These are phyloP conservation scores for Marmota flaviventris DNA, from an alignment of 2,113 vertebrate species.

Conservation along the genomic window DNA sequence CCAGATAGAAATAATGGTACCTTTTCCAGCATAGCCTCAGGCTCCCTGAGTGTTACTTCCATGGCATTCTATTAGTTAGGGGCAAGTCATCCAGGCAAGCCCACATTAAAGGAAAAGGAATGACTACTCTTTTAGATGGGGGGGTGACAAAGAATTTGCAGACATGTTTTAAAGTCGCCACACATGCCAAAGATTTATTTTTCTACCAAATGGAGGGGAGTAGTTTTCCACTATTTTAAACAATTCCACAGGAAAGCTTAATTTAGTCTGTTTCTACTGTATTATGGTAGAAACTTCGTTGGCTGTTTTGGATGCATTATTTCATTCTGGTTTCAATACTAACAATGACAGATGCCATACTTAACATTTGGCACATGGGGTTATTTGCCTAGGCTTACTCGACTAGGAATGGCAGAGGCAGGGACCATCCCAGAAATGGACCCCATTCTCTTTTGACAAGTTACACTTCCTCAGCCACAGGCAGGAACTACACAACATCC, in stretches of 20 bases:
- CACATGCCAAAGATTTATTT: not conserved
- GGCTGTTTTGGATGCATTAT: not conserved
- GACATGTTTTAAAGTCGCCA: not conserved
- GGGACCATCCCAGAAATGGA: not conserved
- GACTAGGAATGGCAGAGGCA: not conserved
- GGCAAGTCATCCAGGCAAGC: not conserved
- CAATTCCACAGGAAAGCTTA: not conserved
- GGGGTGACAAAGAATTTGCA: not conserved
- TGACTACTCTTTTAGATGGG: not conserved
- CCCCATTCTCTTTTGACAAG: not conserved
- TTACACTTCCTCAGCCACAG: not conserved
- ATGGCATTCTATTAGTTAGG: not conserved
- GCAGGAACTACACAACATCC: not conserved
- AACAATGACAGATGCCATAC: not conserved
- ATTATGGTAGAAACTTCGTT: not conserved
- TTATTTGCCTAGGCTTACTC: not conserved
- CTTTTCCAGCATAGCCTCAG: not conserved
- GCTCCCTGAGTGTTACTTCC: not conserved
- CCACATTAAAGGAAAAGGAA: not conserved
- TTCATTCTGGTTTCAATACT: constrained; percentile 13
- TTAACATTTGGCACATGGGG: constrained; percentile 6
- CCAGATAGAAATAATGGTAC: not conserved
- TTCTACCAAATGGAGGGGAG: not conserved
- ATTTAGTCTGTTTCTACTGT: not conserved
- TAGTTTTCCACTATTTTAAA: not conserved